phyloP scores from a whole-genome alignment of 2,888 invertebrate genomes.

The Mechanitis mazaeus region DNA sequence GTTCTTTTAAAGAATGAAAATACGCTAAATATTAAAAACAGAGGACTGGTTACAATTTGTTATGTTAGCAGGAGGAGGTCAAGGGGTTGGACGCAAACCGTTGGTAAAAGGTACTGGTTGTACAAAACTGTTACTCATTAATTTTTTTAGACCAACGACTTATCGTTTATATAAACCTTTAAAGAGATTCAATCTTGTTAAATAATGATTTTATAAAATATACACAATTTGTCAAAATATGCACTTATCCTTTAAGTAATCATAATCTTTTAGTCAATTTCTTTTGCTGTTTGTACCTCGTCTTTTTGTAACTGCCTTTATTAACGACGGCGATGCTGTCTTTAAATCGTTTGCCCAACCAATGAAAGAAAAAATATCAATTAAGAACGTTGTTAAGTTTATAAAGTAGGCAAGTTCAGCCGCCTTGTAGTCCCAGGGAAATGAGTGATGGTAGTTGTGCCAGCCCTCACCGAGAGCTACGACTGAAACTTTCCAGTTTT shows the following conservation, averaged over 20 bases:
- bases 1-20: too few relatives aligned
- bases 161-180: too few relatives aligned
- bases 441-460: slow-evolving; percentile 96
- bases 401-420: slow-evolving; percentile 84
- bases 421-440: slow-evolving; percentile 95
- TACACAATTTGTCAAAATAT: too few relatives aligned
- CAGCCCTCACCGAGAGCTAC: slow-evolving; percentile 91
- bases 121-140: too few relatives aligned
- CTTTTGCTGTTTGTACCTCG: slow-evolving; percentile 55
- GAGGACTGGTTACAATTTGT: too few relatives aligned
- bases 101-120: too few relatives aligned
- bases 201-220: too few relatives aligned
- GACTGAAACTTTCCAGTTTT: slow-evolving; percentile 84
- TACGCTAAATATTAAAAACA: too few relatives aligned
- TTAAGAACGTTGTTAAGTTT: slow-evolving; percentile 82
- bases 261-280: background rate
- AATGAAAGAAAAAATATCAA: slow-evolving; percentile 82
- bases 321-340: slow-evolving; percentile 75
- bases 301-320: slow-evolving; percentile 68
- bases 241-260: background rate
- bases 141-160: too few relatives aligned
- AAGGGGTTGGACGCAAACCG: too few relatives aligned
- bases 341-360: slow-evolving; percentile 89
- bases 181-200: too few relatives aligned
- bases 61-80: too few relatives aligned